Base-by-base conservation (phyloP, 35 echinoderm and acorn worm genomes). In the Ophioderma brevispina region DNA sequence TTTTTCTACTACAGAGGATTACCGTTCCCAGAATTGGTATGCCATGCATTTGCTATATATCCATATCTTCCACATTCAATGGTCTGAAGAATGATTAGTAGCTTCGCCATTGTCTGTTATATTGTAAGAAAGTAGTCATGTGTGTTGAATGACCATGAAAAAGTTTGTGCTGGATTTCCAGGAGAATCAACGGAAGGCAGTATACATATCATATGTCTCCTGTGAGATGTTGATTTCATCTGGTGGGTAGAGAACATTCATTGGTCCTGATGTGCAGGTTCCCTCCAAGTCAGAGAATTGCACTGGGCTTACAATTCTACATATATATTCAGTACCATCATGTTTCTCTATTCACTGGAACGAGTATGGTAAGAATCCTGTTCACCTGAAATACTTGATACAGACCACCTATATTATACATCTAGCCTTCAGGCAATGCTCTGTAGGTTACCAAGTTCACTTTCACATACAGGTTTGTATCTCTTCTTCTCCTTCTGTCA, bases 131-230 rank as follows among this genome's bases (percentile, higher is more conserved):
- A 21, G n/a, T 18, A 36, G 35, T 59, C 32, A 85, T 37, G 52
- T 63, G 83, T 85, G 52, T 75, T 85, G 36, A 85, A 85, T 33
- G 31, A 64, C 83, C 83, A 85, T 1, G 43, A 85, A 34, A 34
- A 85, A 21, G 63, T 85, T 52, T 33, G 14, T 18, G 32, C 21
- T 23, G 83, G 83, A 37, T 36, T 64, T 19, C 32, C 83, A 1
- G 32, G 17, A 23, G 83, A 0, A 43, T 64, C 83, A 85, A 13
- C 25, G 35, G 11, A 85, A 33, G 46, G 83, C 41, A 17, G 5
- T 46, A 46, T 46, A 46, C 4, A 17, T 19, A 2, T 37, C 10
- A 41, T 5, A 41, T 15, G 37, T 83, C 31, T 19, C 25, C 21
- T 43, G n/a, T 39, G 81, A 49, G 17, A 85, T 33, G 36, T 49